A percentile compares a stretch with the other conserved stretches of the same genome.
Evolutionary conservation across 2,888 invertebrate species (phyloP).

Genomic region (Melanophora roralis): DNA sequence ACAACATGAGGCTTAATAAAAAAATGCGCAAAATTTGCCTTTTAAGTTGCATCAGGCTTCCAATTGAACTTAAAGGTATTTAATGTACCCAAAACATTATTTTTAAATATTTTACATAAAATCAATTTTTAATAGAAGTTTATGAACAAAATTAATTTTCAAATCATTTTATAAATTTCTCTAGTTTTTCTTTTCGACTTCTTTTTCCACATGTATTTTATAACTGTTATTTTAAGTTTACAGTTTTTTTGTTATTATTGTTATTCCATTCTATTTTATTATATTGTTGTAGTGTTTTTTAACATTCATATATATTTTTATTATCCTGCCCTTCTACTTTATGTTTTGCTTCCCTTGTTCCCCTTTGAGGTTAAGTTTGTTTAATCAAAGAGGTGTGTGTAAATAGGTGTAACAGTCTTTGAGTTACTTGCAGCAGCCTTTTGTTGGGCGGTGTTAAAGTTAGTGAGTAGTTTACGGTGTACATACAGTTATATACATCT

Average conservation of each 20-base stretch:
- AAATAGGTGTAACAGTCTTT: constrained; percentile 50
- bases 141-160: not conserved
- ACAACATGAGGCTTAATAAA: too few species aligned
- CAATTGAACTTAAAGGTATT: too few species aligned
- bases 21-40: too few species aligned
- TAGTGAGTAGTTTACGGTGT: not conserved
- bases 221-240: constrained; percentile 29
- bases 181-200: constrained; percentile 13
- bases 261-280: constrained; percentile 48
- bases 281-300: constrained; percentile 23
- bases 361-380: constrained; percentile 56
- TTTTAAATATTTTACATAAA: too few species aligned
- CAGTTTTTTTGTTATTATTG: constrained; percentile 46
- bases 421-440: constrained; percentile 6
- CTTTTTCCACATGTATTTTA: too few species aligned
- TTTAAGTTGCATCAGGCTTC: too few species aligned
- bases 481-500: not conserved
- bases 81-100: too few species aligned
- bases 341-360: constrained; percentile 24
- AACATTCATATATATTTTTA: not conserved
- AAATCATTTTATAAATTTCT: too few species aligned
- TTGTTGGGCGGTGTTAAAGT: constrained; percentile 37
- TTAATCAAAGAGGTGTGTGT: constrained; percentile 56
- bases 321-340: not conserved
- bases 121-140: too few species aligned